phyloP scores from a whole-genome alignment of 2,113 vertebrate genomes.

The Gallinago media region DNA sequence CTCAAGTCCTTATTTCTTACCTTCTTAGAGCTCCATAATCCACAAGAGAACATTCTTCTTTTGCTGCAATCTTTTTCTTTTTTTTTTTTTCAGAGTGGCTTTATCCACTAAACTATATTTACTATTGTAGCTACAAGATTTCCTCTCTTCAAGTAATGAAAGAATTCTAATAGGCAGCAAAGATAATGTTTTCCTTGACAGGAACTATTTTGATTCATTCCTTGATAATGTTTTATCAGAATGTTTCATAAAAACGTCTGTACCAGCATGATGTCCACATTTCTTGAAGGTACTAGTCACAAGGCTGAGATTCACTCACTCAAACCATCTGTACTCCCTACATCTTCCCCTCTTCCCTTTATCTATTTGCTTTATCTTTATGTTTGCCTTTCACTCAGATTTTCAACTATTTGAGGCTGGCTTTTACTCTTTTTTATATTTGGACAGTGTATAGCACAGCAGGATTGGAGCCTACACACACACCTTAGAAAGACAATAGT shows the following conservation, averaged over 20 bases:
- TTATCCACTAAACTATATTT: conserved; percentile 34
- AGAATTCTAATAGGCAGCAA: conserved; percentile 23
- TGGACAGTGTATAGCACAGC: background rate
- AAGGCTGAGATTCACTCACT: conserved; percentile 5
- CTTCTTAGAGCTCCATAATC: conserved; percentile 1
- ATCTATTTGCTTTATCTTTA: conserved; percentile 53
- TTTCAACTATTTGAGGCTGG: conserved; percentile 36
- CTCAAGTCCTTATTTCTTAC: conserved; percentile 18
- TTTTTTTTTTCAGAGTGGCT: background rate
- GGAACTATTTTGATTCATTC: conserved; percentile 25
- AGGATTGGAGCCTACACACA: background rate
- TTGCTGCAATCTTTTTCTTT: background rate
- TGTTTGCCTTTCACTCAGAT: conserved; percentile 34
- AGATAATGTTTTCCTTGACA: conserved; percentile 26
- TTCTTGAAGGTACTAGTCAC: background rate
- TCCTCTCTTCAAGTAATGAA: background rate
- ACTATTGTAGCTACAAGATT: background rate
- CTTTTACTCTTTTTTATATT: conserved; percentile 40
- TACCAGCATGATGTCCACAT: background rate
- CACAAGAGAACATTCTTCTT: background rate
- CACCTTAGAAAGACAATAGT: conserved; percentile 33
- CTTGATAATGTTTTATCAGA: conserved; percentile 9
- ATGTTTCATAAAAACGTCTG: conserved; percentile 15
- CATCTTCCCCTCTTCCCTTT: background rate
- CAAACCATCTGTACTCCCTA: background rate